These are phyloP conservation scores for Xanthia togata DNA, from an alignment of 2,888 invertebrate species.

Conservation along the genomic window DNA sequence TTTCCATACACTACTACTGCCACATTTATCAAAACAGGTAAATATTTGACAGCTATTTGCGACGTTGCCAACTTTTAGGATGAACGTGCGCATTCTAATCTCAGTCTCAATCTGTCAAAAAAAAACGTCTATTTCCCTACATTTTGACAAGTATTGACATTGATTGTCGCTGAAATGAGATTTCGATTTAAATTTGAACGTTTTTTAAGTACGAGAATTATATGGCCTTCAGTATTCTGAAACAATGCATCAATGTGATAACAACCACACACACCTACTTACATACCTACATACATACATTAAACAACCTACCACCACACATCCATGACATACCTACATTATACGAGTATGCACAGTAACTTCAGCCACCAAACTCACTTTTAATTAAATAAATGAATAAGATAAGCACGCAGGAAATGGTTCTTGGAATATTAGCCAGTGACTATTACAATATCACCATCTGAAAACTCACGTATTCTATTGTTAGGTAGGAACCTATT, in stretches of 20 bases:
- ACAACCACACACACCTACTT: too few relatives aligned
- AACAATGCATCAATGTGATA: background rate
- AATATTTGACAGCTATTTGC: too few relatives aligned
- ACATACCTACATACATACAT: background rate
- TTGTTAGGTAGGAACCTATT: background rate
- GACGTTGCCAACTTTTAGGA: too few relatives aligned
- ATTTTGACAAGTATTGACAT: background rate
- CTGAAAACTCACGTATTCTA: constrained; percentile 25
- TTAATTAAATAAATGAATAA: background rate
- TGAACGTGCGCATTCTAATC: background rate
- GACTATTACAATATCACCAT: background rate
- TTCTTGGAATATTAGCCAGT: background rate
- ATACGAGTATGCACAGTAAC: background rate
- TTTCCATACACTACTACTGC: too few relatives aligned
- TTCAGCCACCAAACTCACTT: background rate
- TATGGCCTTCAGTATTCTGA: background rate
- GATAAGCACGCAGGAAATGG: background rate
- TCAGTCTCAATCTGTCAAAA: too few relatives aligned
- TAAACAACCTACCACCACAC: too few relatives aligned
- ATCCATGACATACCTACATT: too few relatives aligned
- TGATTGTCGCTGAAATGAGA: background rate
- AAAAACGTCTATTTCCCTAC: background rate
- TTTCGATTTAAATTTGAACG: background rate
- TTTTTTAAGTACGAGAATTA: background rate
- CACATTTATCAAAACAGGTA: too few relatives aligned